Percentiles rank a stretch among this genome's conserved stretches.
These are phyloP conservation scores for Mastomys coucha DNA, from an alignment of 2,113 vertebrate species.

Conservation along the genomic window DNA sequence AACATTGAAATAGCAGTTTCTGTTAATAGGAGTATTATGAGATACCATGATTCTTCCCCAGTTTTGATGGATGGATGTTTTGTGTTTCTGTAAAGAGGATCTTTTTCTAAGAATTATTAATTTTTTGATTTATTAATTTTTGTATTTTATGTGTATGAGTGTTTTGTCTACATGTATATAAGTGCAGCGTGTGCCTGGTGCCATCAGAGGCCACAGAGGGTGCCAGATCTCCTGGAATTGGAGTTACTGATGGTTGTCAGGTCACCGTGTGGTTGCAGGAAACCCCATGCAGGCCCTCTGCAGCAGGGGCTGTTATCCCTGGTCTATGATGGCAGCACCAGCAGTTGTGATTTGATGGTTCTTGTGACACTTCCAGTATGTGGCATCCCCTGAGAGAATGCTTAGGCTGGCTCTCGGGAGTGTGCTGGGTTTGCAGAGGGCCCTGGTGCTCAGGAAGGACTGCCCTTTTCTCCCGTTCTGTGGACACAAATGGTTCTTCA, in stretches of 20 bases:
- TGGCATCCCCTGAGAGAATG: not conserved
- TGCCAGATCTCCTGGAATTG: not conserved
- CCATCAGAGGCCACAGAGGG: not conserved
- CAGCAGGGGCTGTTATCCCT: not conserved
- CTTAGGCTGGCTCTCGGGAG: not conserved
- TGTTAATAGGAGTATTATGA: not conserved
- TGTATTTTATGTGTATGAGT: not conserved
- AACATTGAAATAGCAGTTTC: not conserved
- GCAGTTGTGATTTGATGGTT: not conserved
- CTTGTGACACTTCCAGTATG: not conserved
- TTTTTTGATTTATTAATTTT: not conserved
- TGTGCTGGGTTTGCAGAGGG: not conserved
- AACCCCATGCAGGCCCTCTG: not conserved
- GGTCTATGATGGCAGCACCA: not conserved
- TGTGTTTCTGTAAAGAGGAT: not conserved
- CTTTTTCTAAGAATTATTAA: not conserved
- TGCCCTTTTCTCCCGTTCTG: not conserved
- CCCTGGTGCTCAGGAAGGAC: not conserved
- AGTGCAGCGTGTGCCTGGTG: not conserved
- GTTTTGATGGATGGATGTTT: slow-evolving; percentile 11
- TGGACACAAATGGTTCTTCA: not conserved
- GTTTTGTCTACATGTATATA: not conserved
- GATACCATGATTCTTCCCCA: not conserved
- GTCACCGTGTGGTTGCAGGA: not conserved
- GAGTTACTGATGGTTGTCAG: not conserved